Evolutionary conservation across 2,888 invertebrate species (phyloP).

Genomic region (Dryobota labecula): DNA sequence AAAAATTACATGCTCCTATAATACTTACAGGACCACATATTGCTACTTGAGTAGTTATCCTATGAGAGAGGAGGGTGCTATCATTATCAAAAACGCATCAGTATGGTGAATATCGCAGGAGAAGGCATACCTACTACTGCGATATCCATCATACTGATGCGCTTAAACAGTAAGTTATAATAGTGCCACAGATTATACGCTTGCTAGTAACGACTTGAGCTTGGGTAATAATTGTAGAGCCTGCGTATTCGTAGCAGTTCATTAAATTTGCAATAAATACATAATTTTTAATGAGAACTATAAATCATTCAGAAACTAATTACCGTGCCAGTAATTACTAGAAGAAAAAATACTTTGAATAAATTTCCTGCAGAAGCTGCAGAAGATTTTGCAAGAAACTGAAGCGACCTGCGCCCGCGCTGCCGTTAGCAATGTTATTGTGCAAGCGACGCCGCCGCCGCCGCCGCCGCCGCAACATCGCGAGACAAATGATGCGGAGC

Average conservation of each 20-base stretch:
- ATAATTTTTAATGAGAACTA: conserved; percentile 19
- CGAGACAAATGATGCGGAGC: conserved; percentile 46
- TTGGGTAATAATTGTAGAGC: not conserved
- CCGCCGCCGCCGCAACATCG: conserved; percentile 11
- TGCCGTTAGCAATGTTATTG: conserved; percentile 1
- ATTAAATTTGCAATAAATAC: conserved; percentile 12
- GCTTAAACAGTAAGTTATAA: no score
- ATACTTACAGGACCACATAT: no score
- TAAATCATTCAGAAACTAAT: conserved; percentile 31
- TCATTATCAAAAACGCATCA: not conserved
- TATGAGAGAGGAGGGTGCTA: not conserved
- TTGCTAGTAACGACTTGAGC: not conserved
- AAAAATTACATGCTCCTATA: no score
- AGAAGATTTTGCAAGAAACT: conserved; percentile 24
- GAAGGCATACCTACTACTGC: no score
- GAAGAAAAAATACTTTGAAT: conserved; percentile 5
- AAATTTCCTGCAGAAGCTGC: conserved; percentile 7
- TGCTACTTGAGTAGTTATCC: no score
- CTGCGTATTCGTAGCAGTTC: not conserved
- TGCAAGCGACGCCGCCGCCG: conserved; percentile 3
- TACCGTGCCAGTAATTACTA: not conserved
- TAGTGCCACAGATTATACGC: not conserved
- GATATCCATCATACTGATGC: no score
- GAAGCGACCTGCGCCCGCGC: not conserved
- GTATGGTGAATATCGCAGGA: not conserved